These are phyloP conservation scores for Seriola quinqueradiata DNA, from an alignment of 2,113 vertebrate species.

Conservation along the genomic window DNA sequence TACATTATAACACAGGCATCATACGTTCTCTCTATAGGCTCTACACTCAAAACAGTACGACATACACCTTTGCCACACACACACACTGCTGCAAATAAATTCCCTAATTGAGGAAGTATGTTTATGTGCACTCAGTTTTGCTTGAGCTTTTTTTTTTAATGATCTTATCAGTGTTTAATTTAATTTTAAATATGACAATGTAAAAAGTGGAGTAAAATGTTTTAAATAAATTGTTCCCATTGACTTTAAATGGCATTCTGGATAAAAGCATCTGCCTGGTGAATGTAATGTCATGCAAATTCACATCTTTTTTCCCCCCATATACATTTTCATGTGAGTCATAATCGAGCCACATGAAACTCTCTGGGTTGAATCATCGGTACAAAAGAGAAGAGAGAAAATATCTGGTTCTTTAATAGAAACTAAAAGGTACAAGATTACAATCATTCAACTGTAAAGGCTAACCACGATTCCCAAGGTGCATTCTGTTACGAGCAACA, in stretches of 20 bases:
- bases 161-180: background rate
- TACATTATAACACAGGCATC: conserved; percentile 10
- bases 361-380: background rate
- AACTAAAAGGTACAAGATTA: background rate
- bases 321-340: background rate
- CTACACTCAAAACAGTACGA: background rate
- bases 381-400: background rate
- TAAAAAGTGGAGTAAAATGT: too few relatives aligned
- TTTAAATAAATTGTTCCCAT: too few relatives aligned
- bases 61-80: background rate
- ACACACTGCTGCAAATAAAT: background rate
- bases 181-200: too few relatives aligned
- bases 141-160: too few relatives aligned
- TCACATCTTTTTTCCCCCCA: background rate
- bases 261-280: background rate
- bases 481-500: background rate
- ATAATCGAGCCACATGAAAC: background rate
- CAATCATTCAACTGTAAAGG: background rate
- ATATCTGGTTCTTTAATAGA: background rate
- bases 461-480: background rate
- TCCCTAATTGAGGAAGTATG: background rate
- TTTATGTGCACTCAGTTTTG: background rate
- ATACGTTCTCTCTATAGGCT: background rate
- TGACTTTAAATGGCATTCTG: background rate
- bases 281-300: background rate